Evolutionary conservation across 2,113 vertebrate genomes (phyloP).

Genomic region (Australoheros scitulus): DNA sequence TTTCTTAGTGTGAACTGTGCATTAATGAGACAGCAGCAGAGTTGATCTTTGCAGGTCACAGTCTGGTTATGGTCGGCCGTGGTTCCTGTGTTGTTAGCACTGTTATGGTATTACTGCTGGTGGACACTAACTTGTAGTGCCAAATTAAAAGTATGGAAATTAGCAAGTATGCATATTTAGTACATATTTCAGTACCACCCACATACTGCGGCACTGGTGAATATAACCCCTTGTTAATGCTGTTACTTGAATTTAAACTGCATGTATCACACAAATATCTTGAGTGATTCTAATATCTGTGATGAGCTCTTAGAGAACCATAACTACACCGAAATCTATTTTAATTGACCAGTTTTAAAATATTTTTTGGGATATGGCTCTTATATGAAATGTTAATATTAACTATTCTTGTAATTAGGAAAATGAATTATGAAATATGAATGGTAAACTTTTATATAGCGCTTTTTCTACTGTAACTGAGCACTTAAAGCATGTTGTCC

Average conservation of each 20-base stretch:
- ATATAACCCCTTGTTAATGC: not conserved
- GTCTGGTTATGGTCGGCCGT: not conserved
- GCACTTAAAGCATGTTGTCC: too few species aligned
- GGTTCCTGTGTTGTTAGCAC: not conserved
- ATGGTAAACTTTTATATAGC: too few species aligned
- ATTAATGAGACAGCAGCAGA: not conserved
- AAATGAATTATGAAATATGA: not conserved
- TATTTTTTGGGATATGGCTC: too few species aligned
- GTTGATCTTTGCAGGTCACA: not conserved
- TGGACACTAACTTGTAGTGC: not conserved
- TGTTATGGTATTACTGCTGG: not conserved
- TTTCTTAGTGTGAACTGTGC: not conserved
- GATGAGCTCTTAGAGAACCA: not conserved
- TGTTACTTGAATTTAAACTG: not conserved
- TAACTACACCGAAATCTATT: too few species aligned
- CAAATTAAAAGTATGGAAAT: not conserved
- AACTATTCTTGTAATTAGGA: too few species aligned
- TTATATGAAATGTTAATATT: too few species aligned
- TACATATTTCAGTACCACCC: not conserved
- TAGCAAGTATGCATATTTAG: not conserved
- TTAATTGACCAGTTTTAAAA: too few species aligned
- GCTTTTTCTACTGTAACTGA: too few species aligned
- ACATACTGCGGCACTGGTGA: not conserved
- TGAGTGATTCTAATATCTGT: not conserved
- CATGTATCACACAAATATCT: not conserved